Conservation (phyloP, 2,888 invertebrate species). For the Ceratothoa steindachneri region DNA sequence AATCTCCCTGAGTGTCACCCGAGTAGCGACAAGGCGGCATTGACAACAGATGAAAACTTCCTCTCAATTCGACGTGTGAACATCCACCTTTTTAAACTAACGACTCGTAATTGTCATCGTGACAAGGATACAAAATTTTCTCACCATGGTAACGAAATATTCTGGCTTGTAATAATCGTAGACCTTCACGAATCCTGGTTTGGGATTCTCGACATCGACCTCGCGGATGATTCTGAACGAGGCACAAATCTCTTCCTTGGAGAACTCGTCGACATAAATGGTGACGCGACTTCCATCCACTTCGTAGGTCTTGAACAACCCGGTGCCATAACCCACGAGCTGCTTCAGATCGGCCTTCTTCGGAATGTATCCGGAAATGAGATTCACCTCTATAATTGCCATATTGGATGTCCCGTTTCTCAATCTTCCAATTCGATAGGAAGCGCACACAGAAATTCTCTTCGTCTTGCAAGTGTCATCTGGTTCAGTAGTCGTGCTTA, state of each 20-base stretch:
- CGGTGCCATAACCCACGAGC: conserved; percentile 19
- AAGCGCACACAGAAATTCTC: conserved; percentile 46
- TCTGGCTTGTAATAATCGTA: conserved; percentile 52
- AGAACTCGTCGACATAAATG: conserved; percentile 34
- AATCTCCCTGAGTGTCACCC: too few species aligned
- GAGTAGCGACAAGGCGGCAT: too few species aligned
- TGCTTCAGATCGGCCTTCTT: conserved; percentile 50
- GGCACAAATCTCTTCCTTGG: conserved; percentile 50
- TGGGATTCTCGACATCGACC: conserved; percentile 51
- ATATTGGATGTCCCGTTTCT: conserved; percentile 59
- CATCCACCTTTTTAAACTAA: not conserved
- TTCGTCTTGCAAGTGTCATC: conserved; percentile 49
- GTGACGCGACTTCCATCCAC: conserved; percentile 39
- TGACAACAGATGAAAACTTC: not conserved
- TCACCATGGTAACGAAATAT: conserved; percentile 32
- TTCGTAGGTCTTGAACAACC: conserved; percentile 31
- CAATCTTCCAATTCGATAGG: conserved; percentile 28
- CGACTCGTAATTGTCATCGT: not conserved
- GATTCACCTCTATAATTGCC: conserved; percentile 55
- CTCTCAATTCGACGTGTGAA: not conserved
- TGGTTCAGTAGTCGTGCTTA: conserved; percentile 9
- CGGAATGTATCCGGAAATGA: conserved; percentile 53
- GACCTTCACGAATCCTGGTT: conserved; percentile 49
- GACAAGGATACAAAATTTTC: not conserved
- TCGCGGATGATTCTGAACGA: conserved; percentile 51